Conservation (phyloP, 2,797 vertebrate genomes). For the Salmo trutta region DNA sequence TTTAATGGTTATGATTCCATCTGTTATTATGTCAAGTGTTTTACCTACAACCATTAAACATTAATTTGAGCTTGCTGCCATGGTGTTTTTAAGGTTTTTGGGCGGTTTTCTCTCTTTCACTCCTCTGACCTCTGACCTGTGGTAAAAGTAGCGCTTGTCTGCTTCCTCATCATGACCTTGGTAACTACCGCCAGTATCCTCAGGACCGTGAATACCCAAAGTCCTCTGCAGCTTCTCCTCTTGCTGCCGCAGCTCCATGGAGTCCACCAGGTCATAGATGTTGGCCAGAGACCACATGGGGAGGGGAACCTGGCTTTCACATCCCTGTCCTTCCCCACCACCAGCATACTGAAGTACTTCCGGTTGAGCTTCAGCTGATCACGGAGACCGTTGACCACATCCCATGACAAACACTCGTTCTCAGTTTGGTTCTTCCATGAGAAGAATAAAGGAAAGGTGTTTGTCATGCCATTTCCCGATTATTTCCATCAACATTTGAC, state of each 20-base stretch:
- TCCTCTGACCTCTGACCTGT: slow-evolving; percentile 52
- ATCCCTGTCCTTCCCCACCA: slow-evolving; percentile 78
- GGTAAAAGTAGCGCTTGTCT: slow-evolving; percentile 61
- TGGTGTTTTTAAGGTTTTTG: not conserved
- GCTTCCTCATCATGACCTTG: slow-evolving; percentile 51
- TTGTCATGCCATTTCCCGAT: not conserved
- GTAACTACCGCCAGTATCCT: slow-evolving; percentile 55
- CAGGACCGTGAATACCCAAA: slow-evolving; percentile 75
- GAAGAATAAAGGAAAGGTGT: slow-evolving; percentile 1
- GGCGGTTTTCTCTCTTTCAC: slow-evolving; percentile 26
- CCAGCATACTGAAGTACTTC: slow-evolving; percentile 80
- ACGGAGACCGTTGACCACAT: slow-evolving; percentile 69
- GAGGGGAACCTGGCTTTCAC: slow-evolving; percentile 79
- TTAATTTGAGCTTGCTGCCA: not conserved
- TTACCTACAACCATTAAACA: not conserved
- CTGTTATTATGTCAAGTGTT: not conserved
- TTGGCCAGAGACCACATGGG: slow-evolving; percentile 77
- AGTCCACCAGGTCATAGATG: slow-evolving; percentile 80
- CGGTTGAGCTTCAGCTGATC: slow-evolving; percentile 77
- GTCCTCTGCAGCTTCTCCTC: slow-evolving; percentile 75
- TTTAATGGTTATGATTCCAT: not conserved
- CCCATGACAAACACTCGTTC: slow-evolving; percentile 62
- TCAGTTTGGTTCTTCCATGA: slow-evolving; percentile 76
- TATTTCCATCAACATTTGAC: not conserved
- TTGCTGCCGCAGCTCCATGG: slow-evolving; percentile 74